phyloP scores from a whole-genome alignment of 2,113 vertebrate species.

The Odontesthes bonariensis region DNA sequence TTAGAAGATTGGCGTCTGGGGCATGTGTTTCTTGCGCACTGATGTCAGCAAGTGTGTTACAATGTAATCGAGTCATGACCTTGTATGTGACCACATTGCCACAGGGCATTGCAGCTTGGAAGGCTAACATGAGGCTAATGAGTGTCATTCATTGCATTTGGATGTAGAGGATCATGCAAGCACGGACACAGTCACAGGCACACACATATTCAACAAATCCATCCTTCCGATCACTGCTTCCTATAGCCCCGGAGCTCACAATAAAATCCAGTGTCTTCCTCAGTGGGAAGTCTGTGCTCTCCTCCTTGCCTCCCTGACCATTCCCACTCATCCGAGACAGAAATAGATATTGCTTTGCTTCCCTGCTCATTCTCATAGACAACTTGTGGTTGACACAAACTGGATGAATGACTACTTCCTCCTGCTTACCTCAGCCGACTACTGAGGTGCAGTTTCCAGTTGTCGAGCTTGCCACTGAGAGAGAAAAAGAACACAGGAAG shows the following conservation, averaged over 20 bases:
- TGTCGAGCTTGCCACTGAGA: conserved; percentile 69
- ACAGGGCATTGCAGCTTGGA: conserved; percentile 71
- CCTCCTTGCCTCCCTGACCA: conserved; percentile 72
- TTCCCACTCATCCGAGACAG: conserved; percentile 72
- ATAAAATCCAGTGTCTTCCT: conserved; percentile 71
- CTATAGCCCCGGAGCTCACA: conserved; percentile 74
- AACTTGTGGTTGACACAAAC: conserved; percentile 75
- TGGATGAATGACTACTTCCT: conserved; percentile 75
- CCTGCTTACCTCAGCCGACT: conserved; percentile 60
- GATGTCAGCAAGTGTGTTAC: conserved; percentile 61
- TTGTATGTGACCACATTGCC: conserved; percentile 71
- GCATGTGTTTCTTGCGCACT: conserved; percentile 56
- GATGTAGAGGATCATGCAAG: conserved; percentile 50
- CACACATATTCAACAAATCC: conserved; percentile 67
- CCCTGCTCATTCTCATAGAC: conserved; percentile 74
- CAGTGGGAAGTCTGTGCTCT: conserved; percentile 66
- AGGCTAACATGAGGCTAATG: conserved; percentile 80
- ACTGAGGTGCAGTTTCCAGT: conserved; percentile 69
- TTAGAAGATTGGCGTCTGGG: conserved; percentile 15
- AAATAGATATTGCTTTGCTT: conserved; percentile 78
- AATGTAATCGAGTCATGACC: conserved; percentile 75
- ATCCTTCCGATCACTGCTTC: conserved; percentile 80
- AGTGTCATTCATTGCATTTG: conserved; percentile 75
- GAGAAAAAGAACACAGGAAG: conserved; percentile 66
- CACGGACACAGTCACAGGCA: conserved; percentile 15